phyloP scores from a whole-genome alignment of 2,113 vertebrate genomes.

The mouse (Mus musculus) region GRCm39 chr9:9372001-9372500 shows the following conservation, averaged over 20 bases:
- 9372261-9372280: not conserved
- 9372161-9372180: not conserved
- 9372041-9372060: not conserved
- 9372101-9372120: not conserved
- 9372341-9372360: not conserved
- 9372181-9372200: not conserved
- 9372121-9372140: no score
- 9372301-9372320: not conserved
- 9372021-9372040: not conserved
- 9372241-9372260: not conserved
- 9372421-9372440: not conserved
- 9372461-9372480: not conserved
- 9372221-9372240: not conserved
- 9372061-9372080: not conserved
- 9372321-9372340: not conserved
- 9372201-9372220: not conserved
- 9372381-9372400: not conserved
- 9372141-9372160: not conserved
- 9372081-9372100: not conserved
- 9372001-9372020: not conserved
- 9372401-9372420: not conserved
- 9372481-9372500: not conserved
- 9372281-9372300: not conserved
- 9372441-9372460: not conserved
- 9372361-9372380: not conserved